Percentiles rank a stretch among this genome's conserved stretches.
phyloP scores from a whole-genome alignment of 2,888 invertebrate species.

The Drosophila greeni region DNA sequence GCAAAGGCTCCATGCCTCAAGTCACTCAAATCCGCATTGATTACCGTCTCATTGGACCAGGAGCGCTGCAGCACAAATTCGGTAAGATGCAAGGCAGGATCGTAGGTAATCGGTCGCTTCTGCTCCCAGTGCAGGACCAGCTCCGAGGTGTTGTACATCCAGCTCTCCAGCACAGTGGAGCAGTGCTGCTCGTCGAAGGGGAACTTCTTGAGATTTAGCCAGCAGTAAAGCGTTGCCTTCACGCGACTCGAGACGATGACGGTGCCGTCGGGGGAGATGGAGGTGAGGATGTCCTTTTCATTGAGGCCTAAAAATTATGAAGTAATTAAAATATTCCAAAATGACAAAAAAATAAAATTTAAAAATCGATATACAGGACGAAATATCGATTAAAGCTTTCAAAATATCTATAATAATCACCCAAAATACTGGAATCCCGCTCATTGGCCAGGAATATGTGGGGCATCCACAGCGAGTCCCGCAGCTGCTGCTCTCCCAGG shows the following conservation, averaged over 20 bases:
- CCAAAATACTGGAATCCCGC: conserved; percentile 85
- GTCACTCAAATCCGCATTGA: conserved; percentile 84
- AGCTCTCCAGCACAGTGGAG: conserved; percentile 88
- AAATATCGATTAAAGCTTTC: not conserved
- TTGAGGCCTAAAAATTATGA: conserved; percentile 81
- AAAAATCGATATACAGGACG: not conserved
- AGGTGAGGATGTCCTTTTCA: conserved; percentile 87
- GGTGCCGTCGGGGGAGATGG: conserved; percentile 88
- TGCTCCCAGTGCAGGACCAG: conserved; percentile 88
- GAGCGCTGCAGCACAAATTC: conserved; percentile 87
- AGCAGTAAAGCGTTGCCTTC: conserved; percentile 90
- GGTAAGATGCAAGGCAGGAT: conserved; percentile 87
- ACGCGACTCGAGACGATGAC: conserved; percentile 88
- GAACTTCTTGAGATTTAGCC: conserved; percentile 92
- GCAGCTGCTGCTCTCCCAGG: conserved; percentile 85
- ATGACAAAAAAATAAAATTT: not conserved
- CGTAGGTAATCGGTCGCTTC: conserved; percentile 85
- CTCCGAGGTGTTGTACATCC: conserved; percentile 90
- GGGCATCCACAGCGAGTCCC: conserved; percentile 89
- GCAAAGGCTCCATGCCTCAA: conserved; percentile 87
- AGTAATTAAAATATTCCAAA: too few species aligned
- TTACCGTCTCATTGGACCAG: conserved; percentile 86
- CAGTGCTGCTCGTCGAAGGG: conserved; percentile 92
- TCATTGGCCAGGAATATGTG: conserved; percentile 90
- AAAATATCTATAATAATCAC: conserved; percentile 32